A percentile compares a stretch with the other conserved stretches of the same genome.
phyloP scores from a whole-genome alignment of 2,888 invertebrate genomes.

The Orthosia incerta region DNA sequence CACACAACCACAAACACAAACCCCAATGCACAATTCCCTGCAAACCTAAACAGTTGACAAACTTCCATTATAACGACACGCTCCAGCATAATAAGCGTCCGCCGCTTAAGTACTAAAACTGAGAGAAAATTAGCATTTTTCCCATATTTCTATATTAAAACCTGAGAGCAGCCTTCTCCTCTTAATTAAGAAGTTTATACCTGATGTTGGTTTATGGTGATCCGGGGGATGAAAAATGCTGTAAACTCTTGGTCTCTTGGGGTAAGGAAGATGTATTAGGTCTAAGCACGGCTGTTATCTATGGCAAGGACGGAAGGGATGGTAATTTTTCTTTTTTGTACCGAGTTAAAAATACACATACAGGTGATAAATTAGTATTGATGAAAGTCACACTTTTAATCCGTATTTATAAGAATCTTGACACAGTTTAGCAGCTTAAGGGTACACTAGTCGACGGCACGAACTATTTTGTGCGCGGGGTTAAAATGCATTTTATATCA shows the following conservation, averaged over 20 bases:
- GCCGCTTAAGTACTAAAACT: constrained; percentile 12
- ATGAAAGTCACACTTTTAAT: no score
- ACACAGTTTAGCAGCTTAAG: no score
- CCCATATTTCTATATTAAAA: constrained; percentile 51
- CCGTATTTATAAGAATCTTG: no score
- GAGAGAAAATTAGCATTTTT: constrained; percentile 33
- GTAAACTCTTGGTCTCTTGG: constrained; percentile 38
- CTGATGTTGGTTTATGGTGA: constrained; percentile 49
- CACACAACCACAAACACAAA: neutral
- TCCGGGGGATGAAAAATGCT: constrained; percentile 44
- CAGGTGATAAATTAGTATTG: no score
- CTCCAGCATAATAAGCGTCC: neutral
- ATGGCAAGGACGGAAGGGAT: neutral
- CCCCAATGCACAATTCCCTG: neutral
- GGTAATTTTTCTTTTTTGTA: neutral
- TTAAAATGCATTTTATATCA: no score
- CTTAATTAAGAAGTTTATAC: constrained; percentile 50
- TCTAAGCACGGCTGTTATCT: constrained; percentile 17
- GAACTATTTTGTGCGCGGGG: no score
- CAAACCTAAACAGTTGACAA: constrained; percentile 32
- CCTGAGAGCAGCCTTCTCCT: constrained; percentile 32
- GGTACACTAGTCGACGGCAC: no score
- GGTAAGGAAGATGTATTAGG: constrained; percentile 40
- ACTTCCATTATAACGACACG: constrained; percentile 10
- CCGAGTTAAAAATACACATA: no score